These are phyloP conservation scores for Molorchus minor DNA, from an alignment of 2,888 invertebrate genomes.

Conservation along the genomic window DNA sequence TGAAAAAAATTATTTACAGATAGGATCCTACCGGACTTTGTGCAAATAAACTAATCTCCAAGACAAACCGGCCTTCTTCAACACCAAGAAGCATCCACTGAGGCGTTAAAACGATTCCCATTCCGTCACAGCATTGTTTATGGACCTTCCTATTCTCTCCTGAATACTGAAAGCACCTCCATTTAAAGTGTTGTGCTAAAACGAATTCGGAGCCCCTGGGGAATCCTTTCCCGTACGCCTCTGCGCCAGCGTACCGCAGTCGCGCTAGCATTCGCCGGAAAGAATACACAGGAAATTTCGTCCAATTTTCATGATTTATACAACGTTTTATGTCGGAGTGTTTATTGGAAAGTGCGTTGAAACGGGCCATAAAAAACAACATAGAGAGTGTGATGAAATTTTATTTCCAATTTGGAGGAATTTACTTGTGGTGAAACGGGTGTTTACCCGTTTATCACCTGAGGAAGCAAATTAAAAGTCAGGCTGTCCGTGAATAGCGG, in stretches of 20 bases:
- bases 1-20: too few relatives aligned
- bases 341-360: conserved; percentile 38
- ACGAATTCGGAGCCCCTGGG: not conserved
- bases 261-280: conserved; percentile 17
- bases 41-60: too few relatives aligned
- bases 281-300: conserved; percentile 33
- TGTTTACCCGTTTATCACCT: conserved; percentile 2
- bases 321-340: conserved; percentile 31
- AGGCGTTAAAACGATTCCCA: too few relatives aligned
- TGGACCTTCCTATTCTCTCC: too few relatives aligned
- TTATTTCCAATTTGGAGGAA: conserved; percentile 12
- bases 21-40: too few relatives aligned
- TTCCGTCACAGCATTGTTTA: too few relatives aligned
- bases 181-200: not conserved
- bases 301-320: conserved; percentile 40
- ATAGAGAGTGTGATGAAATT: conserved; percentile 11
- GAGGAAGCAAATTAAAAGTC: not conserved
- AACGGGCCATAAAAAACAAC: conserved; percentile 10
- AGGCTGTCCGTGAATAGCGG: too few relatives aligned
- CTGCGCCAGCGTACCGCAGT: not conserved
- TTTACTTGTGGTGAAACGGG: conserved; percentile 3
- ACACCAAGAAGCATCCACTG: too few relatives aligned
- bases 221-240: not conserved
- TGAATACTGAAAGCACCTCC: not conserved
- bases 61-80: too few relatives aligned